Conservation (phyloP, 2,888 invertebrate species). For the Aphidoletes aphidimyza region DNA sequence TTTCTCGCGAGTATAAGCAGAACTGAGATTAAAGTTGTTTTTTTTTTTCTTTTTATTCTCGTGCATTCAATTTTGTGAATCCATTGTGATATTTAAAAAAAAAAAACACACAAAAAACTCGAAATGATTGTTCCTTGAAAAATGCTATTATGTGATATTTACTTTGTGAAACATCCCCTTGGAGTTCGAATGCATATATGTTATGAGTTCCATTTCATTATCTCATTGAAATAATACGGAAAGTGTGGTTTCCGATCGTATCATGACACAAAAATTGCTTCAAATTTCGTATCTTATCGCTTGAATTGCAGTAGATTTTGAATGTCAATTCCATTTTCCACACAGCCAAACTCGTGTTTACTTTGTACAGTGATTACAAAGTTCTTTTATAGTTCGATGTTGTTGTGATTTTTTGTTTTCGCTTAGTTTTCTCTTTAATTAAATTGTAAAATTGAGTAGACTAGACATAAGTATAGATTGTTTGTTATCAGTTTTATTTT, state of each 20-base stretch:
- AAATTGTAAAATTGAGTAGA: not conserved
- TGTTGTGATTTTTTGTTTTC: too few relatives aligned
- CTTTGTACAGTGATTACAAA: not conserved
- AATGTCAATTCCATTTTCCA: not conserved
- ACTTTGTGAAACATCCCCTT: not conserved
- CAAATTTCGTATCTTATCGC: not conserved
- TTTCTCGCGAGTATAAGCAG: too few relatives aligned
- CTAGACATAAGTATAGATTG: not conserved
- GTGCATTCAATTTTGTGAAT: too few relatives aligned
- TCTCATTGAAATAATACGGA: not conserved
- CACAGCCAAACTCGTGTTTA: not conserved
- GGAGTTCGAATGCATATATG: too few relatives aligned
- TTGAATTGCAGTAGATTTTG: not conserved
- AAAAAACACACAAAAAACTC: too few relatives aligned
- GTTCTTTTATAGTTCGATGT: not conserved
- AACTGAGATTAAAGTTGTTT: too few relatives aligned
- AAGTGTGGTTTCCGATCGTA: conserved; percentile 26
- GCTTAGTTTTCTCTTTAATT: not conserved
- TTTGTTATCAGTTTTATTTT: conserved; percentile 17
- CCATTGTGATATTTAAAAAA: too few relatives aligned
- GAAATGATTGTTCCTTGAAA: too few relatives aligned
- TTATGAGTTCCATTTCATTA: not conserved
- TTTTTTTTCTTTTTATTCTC: too few relatives aligned
- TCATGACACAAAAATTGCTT: not conserved
- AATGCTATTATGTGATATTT: not conserved